Evolutionary conservation across 2,113 vertebrate species (phyloP).

Genomic region (Tragelaphus scriptus): DNA sequence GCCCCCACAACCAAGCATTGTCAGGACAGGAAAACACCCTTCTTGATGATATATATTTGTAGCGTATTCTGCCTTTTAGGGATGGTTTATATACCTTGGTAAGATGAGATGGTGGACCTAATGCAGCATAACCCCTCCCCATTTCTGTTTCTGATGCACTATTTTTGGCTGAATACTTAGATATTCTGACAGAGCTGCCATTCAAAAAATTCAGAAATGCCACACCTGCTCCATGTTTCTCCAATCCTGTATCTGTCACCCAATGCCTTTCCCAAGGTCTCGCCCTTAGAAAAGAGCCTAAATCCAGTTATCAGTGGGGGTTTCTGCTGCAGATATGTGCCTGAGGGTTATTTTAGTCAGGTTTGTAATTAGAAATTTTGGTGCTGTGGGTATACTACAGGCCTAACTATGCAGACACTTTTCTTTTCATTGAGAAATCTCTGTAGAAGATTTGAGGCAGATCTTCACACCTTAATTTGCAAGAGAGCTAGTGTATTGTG

Average conservation of each 20-base stretch:
- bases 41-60: neutral
- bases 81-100: neutral
- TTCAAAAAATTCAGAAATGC: neutral
- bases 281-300: neutral
- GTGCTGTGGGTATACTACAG: neutral
- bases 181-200: neutral
- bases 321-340: neutral
- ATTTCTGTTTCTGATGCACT: neutral
- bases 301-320: neutral
- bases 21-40: neutral
- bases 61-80: neutral
- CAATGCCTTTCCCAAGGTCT: neutral
- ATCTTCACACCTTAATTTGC: constrained; percentile 30
- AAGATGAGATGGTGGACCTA: neutral
- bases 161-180: neutral
- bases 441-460: neutral
- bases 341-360: constrained; percentile 30
- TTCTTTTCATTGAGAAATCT: constrained; percentile 33
- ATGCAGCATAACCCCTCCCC: neutral
- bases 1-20: neutral
- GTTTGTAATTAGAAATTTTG: constrained; percentile 13
- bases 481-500: neutral
- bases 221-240: neutral
- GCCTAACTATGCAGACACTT: neutral
- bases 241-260: neutral